phyloP scores from a whole-genome alignment of 2,113 vertebrate species.

The Stegostoma tigrinum region DNA sequence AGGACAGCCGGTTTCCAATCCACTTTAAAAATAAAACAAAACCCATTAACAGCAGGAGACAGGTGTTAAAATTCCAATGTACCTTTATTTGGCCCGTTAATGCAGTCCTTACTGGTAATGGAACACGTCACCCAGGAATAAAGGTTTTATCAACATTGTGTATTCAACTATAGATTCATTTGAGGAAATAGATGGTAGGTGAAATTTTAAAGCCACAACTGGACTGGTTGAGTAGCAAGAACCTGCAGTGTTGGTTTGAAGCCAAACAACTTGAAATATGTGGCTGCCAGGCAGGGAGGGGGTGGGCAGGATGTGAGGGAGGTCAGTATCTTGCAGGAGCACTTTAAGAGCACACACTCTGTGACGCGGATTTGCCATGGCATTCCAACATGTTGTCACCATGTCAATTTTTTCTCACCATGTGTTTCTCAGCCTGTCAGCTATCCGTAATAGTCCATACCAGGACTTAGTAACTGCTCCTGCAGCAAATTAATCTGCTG shows the following conservation, averaged over 20 bases:
- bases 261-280: background rate
- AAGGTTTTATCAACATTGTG: background rate
- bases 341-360: background rate
- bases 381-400: background rate
- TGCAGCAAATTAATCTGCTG: background rate
- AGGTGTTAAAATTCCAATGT: no score
- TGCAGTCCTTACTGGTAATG: background rate
- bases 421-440: background rate
- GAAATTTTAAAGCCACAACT: background rate
- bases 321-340: no score
- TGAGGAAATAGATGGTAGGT: background rate
- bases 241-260: background rate
- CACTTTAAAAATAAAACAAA: no score
- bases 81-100: no score
- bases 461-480: background rate
- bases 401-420: background rate
- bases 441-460: background rate
- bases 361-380: background rate
- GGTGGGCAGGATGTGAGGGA: no score
- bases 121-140: background rate
- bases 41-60: no score
- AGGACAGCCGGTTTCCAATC: no score
- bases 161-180: background rate
- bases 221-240: background rate
- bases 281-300: background rate